phyloP scores from a whole-genome alignment of 2,888 invertebrate genomes.

The Cephus spinipes region DNA sequence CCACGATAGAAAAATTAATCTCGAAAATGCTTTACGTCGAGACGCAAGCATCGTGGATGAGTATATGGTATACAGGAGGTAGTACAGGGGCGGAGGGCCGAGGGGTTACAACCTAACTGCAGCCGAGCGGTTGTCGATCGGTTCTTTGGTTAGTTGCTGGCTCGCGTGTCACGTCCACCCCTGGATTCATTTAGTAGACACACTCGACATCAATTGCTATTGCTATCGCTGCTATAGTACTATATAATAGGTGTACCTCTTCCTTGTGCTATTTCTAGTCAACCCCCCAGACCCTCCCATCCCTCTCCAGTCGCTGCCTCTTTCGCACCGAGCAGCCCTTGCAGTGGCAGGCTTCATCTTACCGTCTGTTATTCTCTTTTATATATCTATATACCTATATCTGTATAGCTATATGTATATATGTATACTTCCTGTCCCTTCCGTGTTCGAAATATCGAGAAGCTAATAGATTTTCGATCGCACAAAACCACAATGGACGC shows the following conservation, averaged over 20 bases:
- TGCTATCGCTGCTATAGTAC: constrained; percentile 13
- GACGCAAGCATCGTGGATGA: not conserved
- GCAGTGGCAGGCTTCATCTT: not conserved
- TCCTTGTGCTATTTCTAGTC: not conserved
- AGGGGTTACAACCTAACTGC: constrained; percentile 40
- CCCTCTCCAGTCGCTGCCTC: not conserved
- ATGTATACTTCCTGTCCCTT: not conserved
- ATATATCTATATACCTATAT: constrained; percentile 14
- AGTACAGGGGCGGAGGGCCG: not conserved
- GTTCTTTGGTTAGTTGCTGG: constrained; percentile 27
- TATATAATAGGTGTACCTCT: not conserved
- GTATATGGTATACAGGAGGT: not conserved
- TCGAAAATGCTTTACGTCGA: constrained; percentile 47
- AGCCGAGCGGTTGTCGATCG: constrained; percentile 31
- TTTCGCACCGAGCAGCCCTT: not conserved
- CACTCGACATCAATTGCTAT: constrained; percentile 31
- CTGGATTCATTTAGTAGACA: constrained; percentile 44
- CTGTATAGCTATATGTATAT: constrained; percentile 15
- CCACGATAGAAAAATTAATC: constrained; percentile 61
- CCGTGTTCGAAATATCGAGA: constrained; percentile 31
- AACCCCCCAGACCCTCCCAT: not conserved
- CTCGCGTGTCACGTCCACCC: constrained; percentile 59
- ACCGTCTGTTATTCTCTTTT: not conserved
- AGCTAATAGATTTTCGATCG: constrained; percentile 62
- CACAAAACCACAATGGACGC: constrained; percentile 46